Conservation (phyloP, 2,113 vertebrate genomes). For the Butorides virescens region DNA sequence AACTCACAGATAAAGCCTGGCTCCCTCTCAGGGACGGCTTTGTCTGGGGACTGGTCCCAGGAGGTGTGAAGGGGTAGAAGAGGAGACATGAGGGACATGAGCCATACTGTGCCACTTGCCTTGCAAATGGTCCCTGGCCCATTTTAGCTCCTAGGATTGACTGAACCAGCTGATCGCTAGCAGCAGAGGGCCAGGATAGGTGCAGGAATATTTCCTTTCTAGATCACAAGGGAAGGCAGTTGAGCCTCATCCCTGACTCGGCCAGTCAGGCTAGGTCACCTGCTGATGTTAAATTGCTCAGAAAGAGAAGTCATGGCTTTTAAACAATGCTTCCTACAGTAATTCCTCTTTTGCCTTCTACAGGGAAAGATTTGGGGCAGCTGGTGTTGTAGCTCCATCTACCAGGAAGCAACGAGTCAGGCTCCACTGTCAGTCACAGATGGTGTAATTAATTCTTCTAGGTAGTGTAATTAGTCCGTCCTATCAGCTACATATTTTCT, state of each 20-base stretch:
- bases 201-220: not conserved
- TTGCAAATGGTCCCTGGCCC: not conserved
- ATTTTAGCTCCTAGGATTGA: not conserved
- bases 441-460: constrained; percentile 73
- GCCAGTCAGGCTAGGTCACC: not conserved
- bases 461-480: constrained; percentile 67
- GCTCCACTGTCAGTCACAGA: constrained; percentile 69
- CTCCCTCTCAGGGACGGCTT: not conserved
- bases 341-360: constrained; percentile 29
- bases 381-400: constrained; percentile 58
- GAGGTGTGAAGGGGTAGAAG: not conserved
- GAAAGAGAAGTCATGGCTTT: constrained; percentile 37
- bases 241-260: not conserved
- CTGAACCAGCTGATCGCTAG: not conserved
- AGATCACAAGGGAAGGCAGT: not conserved
- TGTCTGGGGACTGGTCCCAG: not conserved
- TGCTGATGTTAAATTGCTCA: constrained; percentile 21
- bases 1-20: not conserved
- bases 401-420: constrained; percentile 62
- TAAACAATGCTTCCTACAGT: not conserved
- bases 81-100: not conserved
- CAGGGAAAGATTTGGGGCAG: constrained; percentile 26
- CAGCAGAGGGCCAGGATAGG: not conserved
- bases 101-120: not conserved
- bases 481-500: constrained; percentile 69